Conservation (phyloP, 2,888 invertebrate species). For the Colostygia pectinataria region DNA sequence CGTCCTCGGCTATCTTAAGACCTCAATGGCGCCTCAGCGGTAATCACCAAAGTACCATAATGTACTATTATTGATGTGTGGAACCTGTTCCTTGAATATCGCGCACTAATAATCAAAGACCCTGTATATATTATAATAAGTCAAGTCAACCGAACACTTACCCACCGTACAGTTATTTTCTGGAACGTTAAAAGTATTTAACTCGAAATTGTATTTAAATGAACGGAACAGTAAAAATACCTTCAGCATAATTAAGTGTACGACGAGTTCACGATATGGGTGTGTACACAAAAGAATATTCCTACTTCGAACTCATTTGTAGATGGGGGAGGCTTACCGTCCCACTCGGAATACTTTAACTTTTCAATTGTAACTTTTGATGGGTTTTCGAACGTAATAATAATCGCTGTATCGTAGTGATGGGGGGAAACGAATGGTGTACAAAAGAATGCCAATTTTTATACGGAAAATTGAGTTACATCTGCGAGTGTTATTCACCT, state of each 20-base stretch:
- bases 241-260: conserved; percentile 50
- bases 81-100: too few species aligned
- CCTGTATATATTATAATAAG: too few species aligned
- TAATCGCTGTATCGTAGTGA: conserved; percentile 75
- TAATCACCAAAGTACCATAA: too few species aligned
- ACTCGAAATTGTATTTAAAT: conserved; percentile 38
- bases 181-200: conserved; percentile 35
- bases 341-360: conserved; percentile 81
- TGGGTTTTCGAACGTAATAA: conserved; percentile 83
- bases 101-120: too few species aligned
- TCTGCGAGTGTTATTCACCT: conserved; percentile 66
- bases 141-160: too few species aligned
- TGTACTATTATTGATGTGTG: too few species aligned
- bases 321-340: conserved; percentile 69
- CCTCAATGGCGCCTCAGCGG: too few species aligned
- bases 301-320: conserved; percentile 76
- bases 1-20: too few species aligned
- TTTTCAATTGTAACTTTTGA: conserved; percentile 84
- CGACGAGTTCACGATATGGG: conserved; percentile 49
- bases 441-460: conserved; percentile 81
- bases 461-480: conserved; percentile 78
- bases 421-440: conserved; percentile 73
- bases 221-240: conserved; percentile 44
- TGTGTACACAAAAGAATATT: conserved; percentile 75
- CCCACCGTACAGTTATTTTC: too few species aligned